These are phyloP conservation scores for Drosophila tsacasi DNA, from an alignment of 1,140 invertebrate genomes.

Conservation along the genomic window DNA sequence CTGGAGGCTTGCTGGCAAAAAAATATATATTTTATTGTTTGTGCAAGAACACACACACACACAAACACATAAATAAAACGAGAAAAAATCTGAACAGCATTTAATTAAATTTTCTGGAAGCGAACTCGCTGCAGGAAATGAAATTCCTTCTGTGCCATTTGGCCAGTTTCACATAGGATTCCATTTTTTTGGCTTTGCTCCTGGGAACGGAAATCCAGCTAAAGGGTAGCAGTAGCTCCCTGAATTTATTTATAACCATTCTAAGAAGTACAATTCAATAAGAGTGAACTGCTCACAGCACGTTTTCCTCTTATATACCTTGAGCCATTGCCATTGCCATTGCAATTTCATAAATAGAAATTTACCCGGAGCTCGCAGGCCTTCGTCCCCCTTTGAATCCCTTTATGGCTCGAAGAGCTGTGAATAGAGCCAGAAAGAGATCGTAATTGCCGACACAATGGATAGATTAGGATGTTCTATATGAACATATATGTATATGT, in stretches of 20 bases:
- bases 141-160: constrained; percentile 46
- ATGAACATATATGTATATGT: neutral
- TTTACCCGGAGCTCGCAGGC: neutral
- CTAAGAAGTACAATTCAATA: constrained; percentile 37
- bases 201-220: constrained; percentile 16
- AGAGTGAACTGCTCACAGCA: constrained; percentile 1
- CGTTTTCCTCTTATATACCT: constrained; percentile 31
- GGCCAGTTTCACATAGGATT: constrained; percentile 9
- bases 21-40: constrained; percentile 21
- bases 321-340: constrained; percentile 1
- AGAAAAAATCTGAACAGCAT: constrained; percentile 32
- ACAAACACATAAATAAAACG: constrained; percentile 20
- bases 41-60: constrained; percentile 17
- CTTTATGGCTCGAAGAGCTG: neutral
- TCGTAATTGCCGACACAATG: constrained; percentile 49
- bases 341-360: constrained; percentile 33
- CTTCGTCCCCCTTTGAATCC: neutral
- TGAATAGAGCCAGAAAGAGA: constrained; percentile 30
- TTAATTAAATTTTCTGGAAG: constrained; percentile 62
- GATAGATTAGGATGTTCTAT: constrained; percentile 24
- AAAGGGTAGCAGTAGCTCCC: neutral
- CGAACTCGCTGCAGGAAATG: constrained; percentile 39
- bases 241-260: constrained; percentile 33
- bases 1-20: constrained; percentile 5
- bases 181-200: neutral